Evolutionary conservation across 2,888 invertebrate genomes (phyloP).

Genomic region (Trissolcus japonicus): DNA sequence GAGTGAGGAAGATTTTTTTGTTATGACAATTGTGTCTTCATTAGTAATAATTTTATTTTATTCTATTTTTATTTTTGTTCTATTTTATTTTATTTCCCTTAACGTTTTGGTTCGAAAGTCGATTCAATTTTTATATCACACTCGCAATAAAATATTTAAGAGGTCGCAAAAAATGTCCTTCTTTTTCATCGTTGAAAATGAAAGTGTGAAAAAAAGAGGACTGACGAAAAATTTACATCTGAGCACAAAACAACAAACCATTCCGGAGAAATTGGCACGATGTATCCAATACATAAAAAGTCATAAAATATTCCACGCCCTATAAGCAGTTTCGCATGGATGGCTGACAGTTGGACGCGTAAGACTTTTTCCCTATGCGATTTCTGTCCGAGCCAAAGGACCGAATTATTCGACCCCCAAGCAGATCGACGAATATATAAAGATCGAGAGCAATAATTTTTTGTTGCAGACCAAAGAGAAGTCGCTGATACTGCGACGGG

Average conservation of each 20-base stretch:
- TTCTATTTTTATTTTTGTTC: no score
- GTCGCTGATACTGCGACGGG: conserved; percentile 59
- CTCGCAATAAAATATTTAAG: background rate
- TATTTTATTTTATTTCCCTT: background rate
- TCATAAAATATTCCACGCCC: conserved; percentile 54
- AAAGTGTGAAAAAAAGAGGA: background rate
- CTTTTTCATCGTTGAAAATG: background rate
- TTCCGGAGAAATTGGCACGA: conserved; percentile 11
- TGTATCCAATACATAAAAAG: conserved; percentile 52
- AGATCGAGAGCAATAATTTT: conserved; percentile 73
- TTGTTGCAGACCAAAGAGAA: conserved; percentile 54
- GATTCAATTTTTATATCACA: background rate
- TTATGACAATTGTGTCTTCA: no score
- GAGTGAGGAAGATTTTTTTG: no score
- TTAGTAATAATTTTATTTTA: no score
- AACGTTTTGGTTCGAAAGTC: background rate
- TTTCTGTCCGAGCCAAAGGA: conserved; percentile 57
- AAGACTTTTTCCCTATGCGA: conserved; percentile 59
- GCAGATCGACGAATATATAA: conserved; percentile 72
- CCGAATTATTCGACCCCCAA: conserved; percentile 69
- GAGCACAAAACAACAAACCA: conserved; percentile 1
- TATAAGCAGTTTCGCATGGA: conserved; percentile 53
- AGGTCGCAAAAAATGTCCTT: background rate
- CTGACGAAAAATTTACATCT: background rate
- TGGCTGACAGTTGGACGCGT: conserved; percentile 53